Evolutionary conservation across 2,797 vertebrate genomes (phyloP).

Genomic region (Huso huso): DNA sequence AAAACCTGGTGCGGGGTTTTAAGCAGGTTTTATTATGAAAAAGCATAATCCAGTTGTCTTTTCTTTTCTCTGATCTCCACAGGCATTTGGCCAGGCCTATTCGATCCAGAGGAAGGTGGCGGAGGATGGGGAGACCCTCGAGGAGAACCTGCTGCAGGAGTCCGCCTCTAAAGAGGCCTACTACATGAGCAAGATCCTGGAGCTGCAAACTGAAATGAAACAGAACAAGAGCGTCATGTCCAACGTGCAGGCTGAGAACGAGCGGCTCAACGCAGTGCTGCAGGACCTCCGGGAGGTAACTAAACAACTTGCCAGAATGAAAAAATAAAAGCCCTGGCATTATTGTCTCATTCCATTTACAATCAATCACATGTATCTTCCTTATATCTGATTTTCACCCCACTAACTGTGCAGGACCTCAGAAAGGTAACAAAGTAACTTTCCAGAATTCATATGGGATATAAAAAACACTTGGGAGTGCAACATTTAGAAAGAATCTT

Average conservation of each 20-base stretch:
- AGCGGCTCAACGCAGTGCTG: constrained; percentile 65
- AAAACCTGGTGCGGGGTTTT: too few relatives aligned
- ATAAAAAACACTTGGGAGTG: too few relatives aligned
- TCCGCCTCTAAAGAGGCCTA: constrained; percentile 92
- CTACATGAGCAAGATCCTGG: constrained; percentile 79
- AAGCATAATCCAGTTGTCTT: background rate
- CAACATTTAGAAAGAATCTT: too few relatives aligned
- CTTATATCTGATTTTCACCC: too few relatives aligned
- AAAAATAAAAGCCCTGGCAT: too few relatives aligned
- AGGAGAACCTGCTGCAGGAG: constrained; percentile 89
- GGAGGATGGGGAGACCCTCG: constrained; percentile 88
- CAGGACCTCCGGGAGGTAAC: too few relatives aligned
- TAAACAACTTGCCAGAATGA: too few relatives aligned
- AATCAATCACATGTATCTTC: too few relatives aligned
- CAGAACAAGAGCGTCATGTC: constrained; percentile 72
- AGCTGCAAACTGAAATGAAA: constrained; percentile 83
- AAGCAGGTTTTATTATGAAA: too few relatives aligned
- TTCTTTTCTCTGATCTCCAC: constrained; percentile 9
- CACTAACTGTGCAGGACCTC: constrained; percentile 61
- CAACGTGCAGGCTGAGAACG: constrained; percentile 79
- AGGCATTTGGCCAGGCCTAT: constrained; percentile 96
- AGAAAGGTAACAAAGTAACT: constrained; percentile 68
- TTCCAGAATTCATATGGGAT: too few relatives aligned
- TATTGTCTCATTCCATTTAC: too few relatives aligned
- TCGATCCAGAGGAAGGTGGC: constrained; percentile 92